Percentiles rank a stretch among this genome's conserved stretches.
phyloP scores from a whole-genome alignment of 2,113 vertebrate species.

The Lepus americanus region DNA sequence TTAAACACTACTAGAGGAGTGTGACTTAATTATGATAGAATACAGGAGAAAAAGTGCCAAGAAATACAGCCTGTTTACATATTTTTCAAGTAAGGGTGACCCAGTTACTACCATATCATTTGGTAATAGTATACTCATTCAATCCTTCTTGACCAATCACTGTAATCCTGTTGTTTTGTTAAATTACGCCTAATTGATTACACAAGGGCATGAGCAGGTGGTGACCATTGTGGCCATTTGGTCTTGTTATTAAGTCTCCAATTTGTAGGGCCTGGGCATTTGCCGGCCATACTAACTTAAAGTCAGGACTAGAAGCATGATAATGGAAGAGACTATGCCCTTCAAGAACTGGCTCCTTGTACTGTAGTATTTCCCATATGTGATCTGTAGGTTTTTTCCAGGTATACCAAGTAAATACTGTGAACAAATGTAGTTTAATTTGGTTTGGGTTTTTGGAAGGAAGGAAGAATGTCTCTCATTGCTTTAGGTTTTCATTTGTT shows the following conservation, averaged over 20 bases:
- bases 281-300: constrained; percentile 48
- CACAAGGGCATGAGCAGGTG: constrained; percentile 35
- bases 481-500: neutral
- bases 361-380: neutral
- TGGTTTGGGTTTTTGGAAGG: neutral
- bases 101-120: neutral
- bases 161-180: constrained; percentile 45
- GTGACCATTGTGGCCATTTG: constrained; percentile 67
- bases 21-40: neutral
- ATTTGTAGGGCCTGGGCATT: constrained; percentile 45
- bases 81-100: neutral
- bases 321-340: neutral
- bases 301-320: neutral
- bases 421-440: neutral
- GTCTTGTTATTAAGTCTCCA: constrained; percentile 49
- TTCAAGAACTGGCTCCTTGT: neutral
- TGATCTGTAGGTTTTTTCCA: neutral
- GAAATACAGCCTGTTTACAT: neutral
- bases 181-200: constrained; percentile 58
- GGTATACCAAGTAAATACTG: neutral
- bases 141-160: constrained; percentile 29
- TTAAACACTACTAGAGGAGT: constrained; percentile 8
- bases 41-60: neutral
- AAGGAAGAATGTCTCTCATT: neutral
- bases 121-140: neutral